Base-by-base conservation (phyloP, 2,888 invertebrate genomes). In the Eulithis testata region DNA sequence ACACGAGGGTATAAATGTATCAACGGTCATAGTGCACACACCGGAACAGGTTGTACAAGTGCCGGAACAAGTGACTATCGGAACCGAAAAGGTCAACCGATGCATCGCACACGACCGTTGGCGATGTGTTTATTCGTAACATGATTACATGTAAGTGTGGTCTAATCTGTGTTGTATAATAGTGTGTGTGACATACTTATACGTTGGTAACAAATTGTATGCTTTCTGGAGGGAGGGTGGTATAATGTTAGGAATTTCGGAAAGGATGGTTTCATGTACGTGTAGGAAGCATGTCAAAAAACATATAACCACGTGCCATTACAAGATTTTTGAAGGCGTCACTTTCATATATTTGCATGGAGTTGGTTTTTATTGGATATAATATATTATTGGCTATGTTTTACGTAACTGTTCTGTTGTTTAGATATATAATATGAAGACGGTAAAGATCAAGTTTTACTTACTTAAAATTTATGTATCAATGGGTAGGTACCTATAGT, bases 11-110 rank as follows among this genome's bases (percentile, higher is more conserved):
- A 8, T 7, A 40, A 40, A 40, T 8, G 57, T 21, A 63, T 37
- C 76, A 82, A 82, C 82, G 81, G 81, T 74, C 81, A 79, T 84
- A 83, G 69, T 57, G 77, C 66, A 80, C 80, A 59, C 43, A 73
- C 77, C 81, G 80, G 79, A 80, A 81, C 79, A 73, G 37, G 63
- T 63, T 61, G 68, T 75, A 71, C 57, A 66, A 68, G 60, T 62
- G 63, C 60, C 58, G 63, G 77, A 80, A 74, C 76, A 73, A 72
- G 70, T 67, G 61, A 47, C 37, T 60, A 51, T 72, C 68, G 74
- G 73, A 73, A 73, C 73, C 49, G 49, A 21, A 71, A 76, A 78
- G 83, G 80, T 81, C 76, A 79, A 74, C 68, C 69, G 65, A 70
- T 62, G 63, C 21, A 6, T 4, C 31, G 52, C 57, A 68, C 65